Evolutionary conservation across 1,140 invertebrate species (phyloP), one percentile per base, ranked within the genome.

Genomic region (Scaptomyza hsui): DNA sequence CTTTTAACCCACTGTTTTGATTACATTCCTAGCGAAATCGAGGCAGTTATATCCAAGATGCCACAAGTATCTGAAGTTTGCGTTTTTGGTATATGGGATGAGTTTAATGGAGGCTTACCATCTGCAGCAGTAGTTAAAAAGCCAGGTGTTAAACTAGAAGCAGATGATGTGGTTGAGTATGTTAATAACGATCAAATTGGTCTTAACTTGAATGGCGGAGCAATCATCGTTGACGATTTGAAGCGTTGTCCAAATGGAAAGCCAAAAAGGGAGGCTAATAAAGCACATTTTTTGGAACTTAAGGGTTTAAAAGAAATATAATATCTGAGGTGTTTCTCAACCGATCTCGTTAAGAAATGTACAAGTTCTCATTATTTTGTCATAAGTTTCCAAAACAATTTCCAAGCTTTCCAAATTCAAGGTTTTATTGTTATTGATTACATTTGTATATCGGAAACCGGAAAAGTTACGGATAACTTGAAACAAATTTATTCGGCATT

Each of bases 1-100:
- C 95, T 96, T 44, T 96, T 96, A 88, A 95, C 94, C 81, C 53
- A 62, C 9, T 77, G 67, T 19, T 72, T 70, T 7, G 82, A 89
- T 12, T 89, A 90, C 26, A 72, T 59, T 19, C 70, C 71, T n/a
- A 61, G 57, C 4, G 73, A 82, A 39, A 42, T 86, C 5, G 82
- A 86, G 42, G 37, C 53, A 13, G 51, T 64, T 19, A 60, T 82
- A 4, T 16, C 18, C 12, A 37, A 57, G 16, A 70, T 78, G 21
- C 65, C 70, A 0, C 62, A 64, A 26, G 69, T 86, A 7, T 37
- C 48, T 4, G 74, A 72, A 21, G 69, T 70, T 15, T 79, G 72
- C 52, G 78, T 86, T 3, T 75, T 75, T 51, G 81, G 78, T 10
- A 42, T 76, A 12, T 72, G 53, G 51, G 63, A 62, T 19, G 57